phyloP scores from a whole-genome alignment of 1,140 invertebrate species.

The Cherax destructor region DNA sequence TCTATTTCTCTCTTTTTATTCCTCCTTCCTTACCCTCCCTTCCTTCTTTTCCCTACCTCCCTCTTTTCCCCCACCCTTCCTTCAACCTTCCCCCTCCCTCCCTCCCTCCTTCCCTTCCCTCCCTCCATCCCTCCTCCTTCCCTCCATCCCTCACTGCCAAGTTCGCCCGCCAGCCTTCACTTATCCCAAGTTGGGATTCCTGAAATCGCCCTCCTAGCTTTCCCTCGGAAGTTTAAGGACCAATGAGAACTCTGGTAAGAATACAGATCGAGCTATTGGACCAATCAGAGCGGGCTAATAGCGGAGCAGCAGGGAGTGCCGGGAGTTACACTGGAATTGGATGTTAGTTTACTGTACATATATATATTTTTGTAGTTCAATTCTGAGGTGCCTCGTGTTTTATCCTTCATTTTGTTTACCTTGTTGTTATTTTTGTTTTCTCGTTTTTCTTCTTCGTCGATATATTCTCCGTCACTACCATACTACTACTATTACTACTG shows the following conservation, averaged over 20 bases:
- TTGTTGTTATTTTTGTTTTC: too few species aligned
- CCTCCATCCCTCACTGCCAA: not conserved
- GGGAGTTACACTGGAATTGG: too few species aligned
- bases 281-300: not conserved
- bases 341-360: too few species aligned
- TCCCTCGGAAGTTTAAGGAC: constrained; percentile 11
- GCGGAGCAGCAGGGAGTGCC: too few species aligned
- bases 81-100: not conserved
- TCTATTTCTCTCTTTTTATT: too few species aligned
- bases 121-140: not conserved
- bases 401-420: too few species aligned
- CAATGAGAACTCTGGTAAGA: constrained; percentile 17
- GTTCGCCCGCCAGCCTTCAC: not conserved
- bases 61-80: not conserved
- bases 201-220: constrained; percentile 18
- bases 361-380: too few species aligned
- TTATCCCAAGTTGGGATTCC: constrained; percentile 10
- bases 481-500: too few species aligned
- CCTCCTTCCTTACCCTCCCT: too few species aligned
- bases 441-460: too few species aligned
- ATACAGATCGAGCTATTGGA: not conserved
- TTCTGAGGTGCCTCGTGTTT: too few species aligned
- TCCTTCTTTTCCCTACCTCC: not conserved
- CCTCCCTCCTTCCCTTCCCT: not conserved
- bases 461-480: too few species aligned